A percentile compares a stretch with the other conserved stretches of the same genome.
phyloP scores from a whole-genome alignment of 2,797 vertebrate species.

The Mormyrops attenuatus region DNA sequence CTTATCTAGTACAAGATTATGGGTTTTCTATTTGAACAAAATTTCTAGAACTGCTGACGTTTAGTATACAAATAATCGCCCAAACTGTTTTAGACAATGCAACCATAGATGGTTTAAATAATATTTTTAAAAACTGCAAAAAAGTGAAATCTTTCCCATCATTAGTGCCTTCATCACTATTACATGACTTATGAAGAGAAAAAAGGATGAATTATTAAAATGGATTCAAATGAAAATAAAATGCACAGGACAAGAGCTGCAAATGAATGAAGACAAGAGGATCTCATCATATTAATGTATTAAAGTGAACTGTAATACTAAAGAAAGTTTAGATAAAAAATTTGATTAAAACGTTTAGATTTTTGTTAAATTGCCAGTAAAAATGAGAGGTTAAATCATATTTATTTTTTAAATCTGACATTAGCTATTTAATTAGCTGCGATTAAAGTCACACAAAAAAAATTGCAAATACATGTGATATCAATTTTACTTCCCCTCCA shows the following conservation, averaged over 20 bases:
- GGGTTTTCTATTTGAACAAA: background rate
- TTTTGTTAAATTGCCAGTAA: background rate
- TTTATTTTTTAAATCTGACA: background rate
- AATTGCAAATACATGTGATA: background rate
- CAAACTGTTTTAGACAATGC: background rate
- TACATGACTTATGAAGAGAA: slow-evolving; percentile 8
- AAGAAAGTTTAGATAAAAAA: background rate
- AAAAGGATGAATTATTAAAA: slow-evolving; percentile 9
- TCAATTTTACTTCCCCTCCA: background rate
- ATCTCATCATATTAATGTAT: background rate
- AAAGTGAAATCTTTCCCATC: background rate
- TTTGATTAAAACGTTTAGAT: background rate
- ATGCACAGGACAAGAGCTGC: slow-evolving; percentile 2
- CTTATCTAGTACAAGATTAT: background rate
- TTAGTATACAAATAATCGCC: background rate
- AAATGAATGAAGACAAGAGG: slow-evolving; percentile 10
- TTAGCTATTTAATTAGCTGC: background rate
- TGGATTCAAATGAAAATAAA: slow-evolving; percentile 12
- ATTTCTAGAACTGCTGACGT: background rate
- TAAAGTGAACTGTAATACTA: background rate
- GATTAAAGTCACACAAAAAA: background rate
- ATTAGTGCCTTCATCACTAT: slow-evolving; percentile 7
- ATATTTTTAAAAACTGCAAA: background rate
- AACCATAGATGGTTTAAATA: background rate
- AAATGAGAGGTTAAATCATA: background rate